Base-by-base conservation (phyloP, 2,888 invertebrate species). In the Embidobia sp. region DNA sequence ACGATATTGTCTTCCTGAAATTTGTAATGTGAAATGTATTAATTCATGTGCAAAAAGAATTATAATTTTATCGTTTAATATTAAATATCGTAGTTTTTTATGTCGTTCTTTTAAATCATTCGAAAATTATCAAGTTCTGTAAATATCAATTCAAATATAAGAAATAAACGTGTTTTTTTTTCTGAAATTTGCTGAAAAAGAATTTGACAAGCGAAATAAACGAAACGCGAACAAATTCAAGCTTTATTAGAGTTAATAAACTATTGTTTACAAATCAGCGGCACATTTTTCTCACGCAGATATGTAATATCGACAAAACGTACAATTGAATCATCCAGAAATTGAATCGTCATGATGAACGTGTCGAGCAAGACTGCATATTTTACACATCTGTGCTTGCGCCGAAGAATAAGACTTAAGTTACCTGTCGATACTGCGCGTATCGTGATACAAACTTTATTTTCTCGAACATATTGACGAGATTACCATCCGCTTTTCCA, bases 311-410 rank as follows among this genome's bases (percentile, higher is more conserved):
- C 55, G 67, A 42, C 46, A 42, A 55, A 61, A 63, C 33, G 48
- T 55, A 63, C 31, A 42, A 67, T 63, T 49, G 61, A 75, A 75
- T 75, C 53, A 55, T 55, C 40, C 18, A 35, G 55, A 69, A 63
- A 67, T 75, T 63, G 63, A 75, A 75, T 55, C 44, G 75, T 35
- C 59, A 53, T 69, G 75, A 75, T 69, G 75, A 75, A 69, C 55
- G 69, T 63, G 63, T 75, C 57, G 49, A 75, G 33, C 48, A 75
- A 79, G 78, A 76, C 79, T 79, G 82, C 80, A 82, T 76, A 80
- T 82, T 82, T 82, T 81, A 77, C 80, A 75, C 77, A 51, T 72
- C 63, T 77, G 61, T 80, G 78, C 73, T 69, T 66, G 72, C 73
- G 35, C 35, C 29, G 49, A 69, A 69, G 75, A 76, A 69, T 76